phyloP scores from a whole-genome alignment of 2,888 invertebrate genomes.

The Leptinotarsa haldemani region DNA sequence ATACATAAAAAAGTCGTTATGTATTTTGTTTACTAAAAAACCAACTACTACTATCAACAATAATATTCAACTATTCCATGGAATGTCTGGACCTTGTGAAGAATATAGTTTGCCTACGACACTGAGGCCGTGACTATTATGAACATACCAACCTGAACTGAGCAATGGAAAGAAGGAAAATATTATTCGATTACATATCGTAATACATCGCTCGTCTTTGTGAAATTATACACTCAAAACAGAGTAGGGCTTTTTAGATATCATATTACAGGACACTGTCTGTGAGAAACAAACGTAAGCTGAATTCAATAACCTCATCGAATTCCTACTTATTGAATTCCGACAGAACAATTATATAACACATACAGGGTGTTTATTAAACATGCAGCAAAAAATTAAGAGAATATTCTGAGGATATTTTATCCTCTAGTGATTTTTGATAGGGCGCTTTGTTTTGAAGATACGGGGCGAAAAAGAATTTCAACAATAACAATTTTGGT shows the following conservation, averaged over 20 bases:
- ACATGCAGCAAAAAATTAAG: too few species aligned
- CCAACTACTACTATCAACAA: too few species aligned
- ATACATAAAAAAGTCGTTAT: too few species aligned
- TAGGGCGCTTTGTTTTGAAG: too few species aligned
- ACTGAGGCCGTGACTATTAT: background rate
- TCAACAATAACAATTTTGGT: too few species aligned
- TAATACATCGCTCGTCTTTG: constrained; percentile 4
- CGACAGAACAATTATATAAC: background rate
- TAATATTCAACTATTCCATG: too few species aligned
- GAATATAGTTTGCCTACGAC: background rate
- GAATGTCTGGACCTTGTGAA: background rate
- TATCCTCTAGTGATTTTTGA: too few species aligned
- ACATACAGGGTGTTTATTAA: background rate
- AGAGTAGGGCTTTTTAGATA: constrained; percentile 8
- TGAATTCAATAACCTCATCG: constrained; percentile 7
- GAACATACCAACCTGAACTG: background rate
- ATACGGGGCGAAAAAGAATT: too few species aligned
- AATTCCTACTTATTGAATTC: background rate
- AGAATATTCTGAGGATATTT: too few species aligned
- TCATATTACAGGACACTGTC: constrained; percentile 7
- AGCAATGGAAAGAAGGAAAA: constrained; percentile 1
- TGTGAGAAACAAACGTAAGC: background rate
- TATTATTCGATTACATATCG: constrained; percentile 14
- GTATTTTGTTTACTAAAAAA: too few species aligned
- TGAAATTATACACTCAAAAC: constrained; percentile 4